Conservation (phyloP, 1,140 invertebrate genomes). For the Drosophila triauraria region DNA sequence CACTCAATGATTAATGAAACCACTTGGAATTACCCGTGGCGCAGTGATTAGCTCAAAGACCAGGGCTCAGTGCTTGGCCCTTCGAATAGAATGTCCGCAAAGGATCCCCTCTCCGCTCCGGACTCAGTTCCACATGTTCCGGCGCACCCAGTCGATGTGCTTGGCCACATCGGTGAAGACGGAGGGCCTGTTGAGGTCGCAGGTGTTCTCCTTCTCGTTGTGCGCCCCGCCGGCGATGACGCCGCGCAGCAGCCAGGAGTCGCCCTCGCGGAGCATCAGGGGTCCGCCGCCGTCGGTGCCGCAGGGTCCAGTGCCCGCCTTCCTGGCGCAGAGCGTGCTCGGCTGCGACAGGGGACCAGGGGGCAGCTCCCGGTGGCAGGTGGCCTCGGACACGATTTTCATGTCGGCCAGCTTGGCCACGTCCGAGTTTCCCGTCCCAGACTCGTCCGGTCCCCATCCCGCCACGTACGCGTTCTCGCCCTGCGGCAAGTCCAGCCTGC, state of each 20-base stretch:
- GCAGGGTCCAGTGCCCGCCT: conserved; percentile 76
- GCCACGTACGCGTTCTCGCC: conserved; percentile 82
- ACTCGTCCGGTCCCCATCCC: conserved; percentile 88
- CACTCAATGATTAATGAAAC: conserved; percentile 29
- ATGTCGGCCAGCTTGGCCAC: conserved; percentile 86
- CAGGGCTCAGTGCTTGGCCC: conserved; percentile 1
- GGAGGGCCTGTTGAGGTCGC: conserved; percentile 70
- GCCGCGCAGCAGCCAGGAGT: conserved; percentile 73
- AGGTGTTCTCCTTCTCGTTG: conserved; percentile 33
- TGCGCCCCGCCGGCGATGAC: conserved; percentile 57
- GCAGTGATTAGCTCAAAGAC: background rate
- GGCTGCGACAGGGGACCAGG: conserved; percentile 46
- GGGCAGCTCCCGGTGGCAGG: conserved; percentile 85
- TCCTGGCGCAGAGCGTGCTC: conserved; percentile 78
- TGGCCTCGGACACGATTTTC: conserved; percentile 86
- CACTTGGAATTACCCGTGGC: conserved; percentile 27
- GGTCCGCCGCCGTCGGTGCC: conserved; percentile 78
- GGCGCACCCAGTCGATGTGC: conserved; percentile 73
- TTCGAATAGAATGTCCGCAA: conserved; percentile 8
- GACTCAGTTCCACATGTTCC: conserved; percentile 64
- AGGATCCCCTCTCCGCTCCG: background rate
- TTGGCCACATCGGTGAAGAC: conserved; percentile 82
- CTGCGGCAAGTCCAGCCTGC: conserved; percentile 31
- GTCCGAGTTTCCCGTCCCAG: conserved; percentile 84
- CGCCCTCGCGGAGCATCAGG: conserved; percentile 66